A percentile compares a stretch with the other conserved stretches of the same genome.
phyloP scores from a whole-genome alignment of 2,113 vertebrate species.

The Tonatia bakeri region DNA sequence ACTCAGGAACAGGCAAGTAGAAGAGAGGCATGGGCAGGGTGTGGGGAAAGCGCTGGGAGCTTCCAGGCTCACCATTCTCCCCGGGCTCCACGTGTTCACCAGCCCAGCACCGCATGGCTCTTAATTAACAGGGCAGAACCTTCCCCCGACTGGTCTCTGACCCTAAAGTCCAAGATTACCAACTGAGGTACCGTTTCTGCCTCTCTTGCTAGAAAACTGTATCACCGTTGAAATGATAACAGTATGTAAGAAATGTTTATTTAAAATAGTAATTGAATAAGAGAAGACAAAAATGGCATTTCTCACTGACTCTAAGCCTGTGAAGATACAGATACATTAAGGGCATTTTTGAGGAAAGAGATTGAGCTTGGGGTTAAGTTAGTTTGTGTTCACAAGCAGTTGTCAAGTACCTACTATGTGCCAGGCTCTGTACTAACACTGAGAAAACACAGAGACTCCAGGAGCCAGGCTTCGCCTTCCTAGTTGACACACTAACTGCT shows the following conservation, averaged over 20 bases:
- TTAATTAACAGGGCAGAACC: not conserved
- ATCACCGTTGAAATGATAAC: not conserved
- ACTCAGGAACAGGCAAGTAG: not conserved
- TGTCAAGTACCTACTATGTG: not conserved
- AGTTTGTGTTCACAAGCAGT: not conserved
- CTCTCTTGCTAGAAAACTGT: not conserved
- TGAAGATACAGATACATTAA: not conserved
- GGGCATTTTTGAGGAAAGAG: not conserved
- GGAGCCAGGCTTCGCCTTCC: not conserved
- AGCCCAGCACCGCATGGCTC: not conserved
- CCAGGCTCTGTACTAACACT: not conserved
- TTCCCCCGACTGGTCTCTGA: not conserved
- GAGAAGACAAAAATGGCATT: not conserved
- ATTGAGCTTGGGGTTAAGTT: not conserved
- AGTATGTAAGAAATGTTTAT: not conserved
- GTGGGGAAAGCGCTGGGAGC: not conserved
- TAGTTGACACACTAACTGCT: not conserved
- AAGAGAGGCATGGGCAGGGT: not conserved
- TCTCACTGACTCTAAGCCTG: not conserved
- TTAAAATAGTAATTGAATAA: slow-evolving; percentile 1
- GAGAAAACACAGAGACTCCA: not conserved
- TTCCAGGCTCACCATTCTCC: not conserved
- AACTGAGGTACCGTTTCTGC: not conserved
- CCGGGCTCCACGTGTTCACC: not conserved
- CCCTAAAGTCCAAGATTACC: not conserved